A percentile compares a stretch with the other conserved stretches of the same genome.
phyloP scores from a whole-genome alignment of 2,797 vertebrate species.

The Anguilla marmorata region DNA sequence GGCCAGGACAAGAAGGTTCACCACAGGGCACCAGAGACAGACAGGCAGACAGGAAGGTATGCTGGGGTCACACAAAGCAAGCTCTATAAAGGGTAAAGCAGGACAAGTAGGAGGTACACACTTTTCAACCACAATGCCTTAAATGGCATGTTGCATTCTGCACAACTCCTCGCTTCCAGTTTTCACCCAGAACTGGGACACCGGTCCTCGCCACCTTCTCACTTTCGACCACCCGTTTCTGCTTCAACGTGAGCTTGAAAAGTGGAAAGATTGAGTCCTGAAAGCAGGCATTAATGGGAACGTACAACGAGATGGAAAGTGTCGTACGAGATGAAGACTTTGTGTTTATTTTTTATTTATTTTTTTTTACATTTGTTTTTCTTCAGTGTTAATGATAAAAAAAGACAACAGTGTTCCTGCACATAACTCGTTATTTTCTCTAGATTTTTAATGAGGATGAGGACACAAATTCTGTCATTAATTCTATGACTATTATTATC shows the following conservation, averaged over 20 bases:
- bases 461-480: conserved; percentile 40
- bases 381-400: conserved; percentile 39
- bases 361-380: conserved; percentile 25
- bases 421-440: conserved; percentile 41
- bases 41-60: conserved; percentile 2
- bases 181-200: conserved; percentile 23
- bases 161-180: conserved; percentile 19
- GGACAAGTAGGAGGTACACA: conserved; percentile 30
- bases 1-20: conserved; percentile 37
- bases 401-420: conserved; percentile 44
- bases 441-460: conserved; percentile 45
- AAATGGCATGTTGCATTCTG: neutral
- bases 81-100: conserved; percentile 47
- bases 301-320: conserved; percentile 50
- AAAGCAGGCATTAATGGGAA: conserved; percentile 49
- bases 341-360: conserved; percentile 13
- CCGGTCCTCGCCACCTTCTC: conserved; percentile 24
- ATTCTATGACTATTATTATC: conserved; percentile 43
- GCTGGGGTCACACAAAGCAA: conserved; percentile 16
- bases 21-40: conserved; percentile 30
- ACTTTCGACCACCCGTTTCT: conserved; percentile 21
- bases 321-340: conserved; percentile 39
- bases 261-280: conserved; percentile 62
- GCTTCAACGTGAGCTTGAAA: conserved; percentile 22
- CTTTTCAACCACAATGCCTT: neutral